Conservation (phyloP, 2,797 vertebrate genomes). For the Discoglossus pictus region DNA sequence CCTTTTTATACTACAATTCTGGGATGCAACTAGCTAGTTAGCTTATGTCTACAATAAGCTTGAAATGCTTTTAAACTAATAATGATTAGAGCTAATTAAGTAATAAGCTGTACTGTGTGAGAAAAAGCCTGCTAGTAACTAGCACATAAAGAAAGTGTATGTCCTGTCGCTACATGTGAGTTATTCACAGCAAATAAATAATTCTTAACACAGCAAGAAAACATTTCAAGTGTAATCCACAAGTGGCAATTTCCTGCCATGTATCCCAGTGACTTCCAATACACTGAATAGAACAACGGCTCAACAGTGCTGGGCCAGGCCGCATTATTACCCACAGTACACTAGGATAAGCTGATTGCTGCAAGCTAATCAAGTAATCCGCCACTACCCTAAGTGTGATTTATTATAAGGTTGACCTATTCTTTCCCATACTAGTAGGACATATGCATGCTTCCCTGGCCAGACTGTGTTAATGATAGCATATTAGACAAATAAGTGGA, state of each 20-base stretch:
- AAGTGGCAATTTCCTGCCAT: conserved; percentile 55
- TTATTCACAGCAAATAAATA: conserved; percentile 28
- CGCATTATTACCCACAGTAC: conserved; percentile 15
- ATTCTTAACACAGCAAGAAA: conserved; percentile 25
- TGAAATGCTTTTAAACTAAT: too few species aligned
- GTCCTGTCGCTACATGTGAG: neutral
- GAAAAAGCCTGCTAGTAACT: too few species aligned
- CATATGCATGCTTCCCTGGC: neutral
- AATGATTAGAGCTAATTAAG: too few species aligned
- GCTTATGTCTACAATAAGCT: too few species aligned
- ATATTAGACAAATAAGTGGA: too few species aligned
- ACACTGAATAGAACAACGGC: conserved; percentile 47
- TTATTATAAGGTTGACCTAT: conserved; percentile 17
- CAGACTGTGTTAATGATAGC: neutral
- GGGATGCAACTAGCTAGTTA: too few species aligned
- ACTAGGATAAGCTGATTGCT: conserved; percentile 29
- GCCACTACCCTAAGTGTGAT: conserved; percentile 14
- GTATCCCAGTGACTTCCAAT: conserved; percentile 29
- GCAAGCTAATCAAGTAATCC: conserved; percentile 22
- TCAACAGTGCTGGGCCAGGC: neutral
- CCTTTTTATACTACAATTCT: too few species aligned
- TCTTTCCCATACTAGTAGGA: neutral
- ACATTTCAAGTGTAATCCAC: conserved; percentile 51
- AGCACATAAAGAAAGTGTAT: too few species aligned
- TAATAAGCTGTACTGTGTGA: too few species aligned